Evolutionary conservation across 53 echinoderm and acorn worm species (phyloP).

Genomic region (Zoroaster sp.): DNA sequence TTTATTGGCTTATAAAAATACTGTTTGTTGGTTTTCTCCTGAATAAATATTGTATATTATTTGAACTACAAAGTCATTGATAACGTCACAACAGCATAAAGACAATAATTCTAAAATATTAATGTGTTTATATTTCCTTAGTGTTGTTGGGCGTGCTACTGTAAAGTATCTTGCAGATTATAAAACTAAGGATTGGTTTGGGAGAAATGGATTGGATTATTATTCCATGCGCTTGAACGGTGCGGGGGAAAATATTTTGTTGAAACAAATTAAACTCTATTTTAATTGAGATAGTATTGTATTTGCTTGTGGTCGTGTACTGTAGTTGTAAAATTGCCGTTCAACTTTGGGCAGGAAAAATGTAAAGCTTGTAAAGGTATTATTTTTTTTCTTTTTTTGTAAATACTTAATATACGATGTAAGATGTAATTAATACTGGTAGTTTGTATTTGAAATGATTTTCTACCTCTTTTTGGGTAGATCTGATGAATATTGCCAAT

Average conservation of each 20-base stretch:
- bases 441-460: not conserved
- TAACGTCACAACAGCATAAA: not conserved
- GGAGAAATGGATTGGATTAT: too few relatives aligned
- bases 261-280: not conserved
- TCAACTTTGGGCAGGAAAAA: not conserved
- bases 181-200: too few relatives aligned
- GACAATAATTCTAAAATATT: not conserved
- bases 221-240: not conserved
- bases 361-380: not conserved
- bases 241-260: not conserved
- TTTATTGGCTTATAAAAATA: not conserved
- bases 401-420: constrained; percentile 2
- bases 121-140: not conserved
- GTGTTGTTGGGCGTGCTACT: not conserved
- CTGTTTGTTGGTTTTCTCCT: not conserved
- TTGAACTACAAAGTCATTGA: not conserved
- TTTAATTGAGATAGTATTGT: not conserved
- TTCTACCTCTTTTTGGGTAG: constrained; percentile 44
- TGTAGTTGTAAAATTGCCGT: not conserved
- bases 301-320: not conserved
- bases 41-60: not conserved
- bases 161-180: not conserved
- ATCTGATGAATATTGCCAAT: constrained; percentile 16
- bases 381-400: not conserved
- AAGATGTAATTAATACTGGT: constrained; percentile 26